phyloP scores from a whole-genome alignment of 2,888 invertebrate species.

The Phytoseiulus persimilis region DNA sequence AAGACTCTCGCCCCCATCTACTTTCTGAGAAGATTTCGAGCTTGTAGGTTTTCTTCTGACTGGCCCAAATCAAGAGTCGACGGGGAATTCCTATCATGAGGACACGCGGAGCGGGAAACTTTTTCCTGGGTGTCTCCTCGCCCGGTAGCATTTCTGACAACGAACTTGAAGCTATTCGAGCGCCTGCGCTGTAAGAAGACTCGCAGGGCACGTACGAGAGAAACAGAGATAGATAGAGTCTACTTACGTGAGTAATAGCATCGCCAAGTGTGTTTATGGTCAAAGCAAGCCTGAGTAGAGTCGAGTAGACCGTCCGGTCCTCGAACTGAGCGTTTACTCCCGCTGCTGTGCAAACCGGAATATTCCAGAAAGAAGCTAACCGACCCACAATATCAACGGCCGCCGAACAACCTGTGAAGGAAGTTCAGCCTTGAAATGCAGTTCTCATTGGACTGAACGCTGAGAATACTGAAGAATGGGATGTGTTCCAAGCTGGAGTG shows the following conservation, averaged over 20 bases:
- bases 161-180: neutral
- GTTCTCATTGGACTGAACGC: too few relatives aligned
- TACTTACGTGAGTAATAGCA: conserved; percentile 36
- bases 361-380: conserved; percentile 79
- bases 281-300: conserved; percentile 20
- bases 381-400: conserved; percentile 80
- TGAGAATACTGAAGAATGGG: too few relatives aligned
- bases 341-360: conserved; percentile 69
- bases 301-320: conserved; percentile 29
- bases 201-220: neutral
- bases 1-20: too few relatives aligned
- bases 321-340: conserved; percentile 42
- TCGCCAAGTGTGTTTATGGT: conserved; percentile 28
- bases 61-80: too few relatives aligned
- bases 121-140: too few relatives aligned
- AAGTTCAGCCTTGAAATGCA: neutral
- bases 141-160: too few relatives aligned
- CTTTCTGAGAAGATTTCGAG: too few relatives aligned
- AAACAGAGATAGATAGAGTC: neutral
- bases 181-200: neutral
- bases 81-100: too few relatives aligned
- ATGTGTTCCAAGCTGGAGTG: too few relatives aligned
- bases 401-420: conserved; percentile 63
- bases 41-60: too few relatives aligned
- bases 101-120: too few relatives aligned